A percentile compares a stretch with the other conserved stretches of the same genome.
Evolutionary conservation across 2,888 invertebrate species (phyloP).

Genomic region (Pristionchus entomophagus): DNA sequence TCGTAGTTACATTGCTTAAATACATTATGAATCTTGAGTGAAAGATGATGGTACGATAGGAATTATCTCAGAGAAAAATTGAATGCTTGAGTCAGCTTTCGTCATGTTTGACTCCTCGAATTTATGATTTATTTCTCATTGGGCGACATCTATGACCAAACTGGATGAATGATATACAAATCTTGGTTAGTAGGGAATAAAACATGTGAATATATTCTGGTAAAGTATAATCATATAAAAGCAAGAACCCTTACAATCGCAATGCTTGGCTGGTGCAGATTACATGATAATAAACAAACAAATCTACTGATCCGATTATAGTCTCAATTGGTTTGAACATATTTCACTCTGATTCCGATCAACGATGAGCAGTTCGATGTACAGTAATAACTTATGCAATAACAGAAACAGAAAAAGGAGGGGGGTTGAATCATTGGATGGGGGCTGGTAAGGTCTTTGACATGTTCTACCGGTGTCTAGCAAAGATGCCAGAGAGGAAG

Average conservation of each 20-base stretch:
- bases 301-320: not conserved
- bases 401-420: slow-evolving; percentile 9
- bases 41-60: not conserved
- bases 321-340: not conserved
- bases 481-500: not conserved
- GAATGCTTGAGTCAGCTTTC: not conserved
- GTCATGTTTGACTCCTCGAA: slow-evolving; percentile 21
- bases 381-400: slow-evolving; percentile 27
- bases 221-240: not conserved
- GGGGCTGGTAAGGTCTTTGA: slow-evolving; percentile 21
- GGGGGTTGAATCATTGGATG: not conserved
- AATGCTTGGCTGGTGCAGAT: slow-evolving; percentile 22
- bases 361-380: not conserved
- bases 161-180: slow-evolving; percentile 7
- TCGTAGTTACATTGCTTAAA: too few relatives aligned
- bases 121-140: not conserved
- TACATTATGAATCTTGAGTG: slow-evolving; percentile 34
- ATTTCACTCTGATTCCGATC: not conserved
- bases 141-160: not conserved
- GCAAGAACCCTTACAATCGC: slow-evolving; percentile 29
- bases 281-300: not conserved
- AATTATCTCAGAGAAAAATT: slow-evolving; percentile 27
- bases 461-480: slow-evolving; percentile 13
- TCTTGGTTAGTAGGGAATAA: not conserved
- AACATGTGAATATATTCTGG: too few relatives aligned